phyloP scores from a whole-genome alignment of 1,140 invertebrate genomes.

The Penaeus chinensis region DNA sequence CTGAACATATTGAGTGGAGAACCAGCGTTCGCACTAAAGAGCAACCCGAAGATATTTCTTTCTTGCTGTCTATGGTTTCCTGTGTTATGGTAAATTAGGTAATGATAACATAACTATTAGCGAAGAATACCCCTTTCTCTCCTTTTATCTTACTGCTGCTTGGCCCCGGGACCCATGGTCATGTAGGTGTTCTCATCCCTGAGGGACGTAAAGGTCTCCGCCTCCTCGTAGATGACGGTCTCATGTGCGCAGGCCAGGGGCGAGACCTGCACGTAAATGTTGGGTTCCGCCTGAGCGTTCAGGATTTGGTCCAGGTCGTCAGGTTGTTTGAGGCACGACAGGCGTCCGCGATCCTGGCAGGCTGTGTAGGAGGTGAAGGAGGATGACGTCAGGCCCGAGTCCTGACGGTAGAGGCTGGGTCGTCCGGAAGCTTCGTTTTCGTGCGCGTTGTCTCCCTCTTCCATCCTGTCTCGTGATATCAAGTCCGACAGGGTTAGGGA shows the following conservation, averaged over 20 bases:
- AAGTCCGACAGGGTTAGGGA: conserved; percentile 31
- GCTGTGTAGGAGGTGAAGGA: conserved; percentile 48
- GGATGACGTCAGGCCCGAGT: conserved; percentile 45
- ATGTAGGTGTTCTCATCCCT: background rate
- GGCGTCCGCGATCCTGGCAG: background rate
- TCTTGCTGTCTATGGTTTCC: too few relatives aligned
- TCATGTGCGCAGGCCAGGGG: conserved; percentile 4
- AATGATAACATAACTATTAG: too few relatives aligned
- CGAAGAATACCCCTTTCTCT: too few relatives aligned
- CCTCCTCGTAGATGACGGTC: conserved; percentile 33
- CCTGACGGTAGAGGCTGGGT: conserved; percentile 26
- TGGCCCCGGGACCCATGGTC: background rate
- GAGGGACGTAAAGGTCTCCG: background rate
- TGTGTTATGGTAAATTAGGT: too few relatives aligned
- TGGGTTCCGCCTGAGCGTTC: background rate
- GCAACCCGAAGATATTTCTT: too few relatives aligned
- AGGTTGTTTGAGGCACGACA: background rate
- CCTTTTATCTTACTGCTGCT: too few relatives aligned
- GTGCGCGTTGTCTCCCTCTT: background rate
- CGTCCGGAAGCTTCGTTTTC: background rate
- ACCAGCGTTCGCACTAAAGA: too few relatives aligned
- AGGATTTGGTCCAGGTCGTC: conserved; percentile 1
- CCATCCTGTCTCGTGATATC: conserved; percentile 16
- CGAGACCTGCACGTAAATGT: conserved; percentile 10
- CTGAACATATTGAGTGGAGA: too few relatives aligned